Base-by-base conservation (phyloP, 1,140 invertebrate genomes). In the Stenopsyche tienmushanensis region DNA sequence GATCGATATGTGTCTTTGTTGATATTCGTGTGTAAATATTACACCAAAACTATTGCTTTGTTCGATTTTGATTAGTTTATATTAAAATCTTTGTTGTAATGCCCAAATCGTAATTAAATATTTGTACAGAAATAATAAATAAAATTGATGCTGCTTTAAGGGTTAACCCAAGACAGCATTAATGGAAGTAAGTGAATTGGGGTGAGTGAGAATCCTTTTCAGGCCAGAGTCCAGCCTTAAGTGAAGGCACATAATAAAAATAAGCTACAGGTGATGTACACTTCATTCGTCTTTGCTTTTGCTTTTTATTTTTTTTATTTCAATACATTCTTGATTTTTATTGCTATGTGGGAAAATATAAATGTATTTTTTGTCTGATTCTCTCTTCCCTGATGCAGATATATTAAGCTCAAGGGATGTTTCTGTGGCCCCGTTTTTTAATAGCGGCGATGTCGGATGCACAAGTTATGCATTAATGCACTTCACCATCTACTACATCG, bases 391-490 rank as follows among this genome's bases (percentile, higher is more conserved):
- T 34, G 18, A 23, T 50, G 47, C 47, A 50, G n/a, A 49, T 17
- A 3, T 49, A 18, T 49, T 25, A 23, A 53, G 13, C 24, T 25
- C 3, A 15, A 25, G 13, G 23, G 9, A 18, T 25, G 23, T 1
- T 53, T 2, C 1, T 13, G 2, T 53, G 50, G 20, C 24, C 50
- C 24, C 50, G 23, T 24, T 53, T 53, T 53, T 53, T 25, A 53
- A 53, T 53, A 53, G 3, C 50, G 21, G 50, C n/a, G 23, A 53
- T 53, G 23, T 53, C 15, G 21, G 23, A 53, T 53, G 50, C 50
- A 53, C 50, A 41, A 57, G 54, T 41, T 57, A 57, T 57, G 54
- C 54, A 57, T 41, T 57, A 57, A 57, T 57, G 34, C 26, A 41
- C 54, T 34, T 57, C 34, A 29, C 54, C 39, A 57, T 57, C 54